Base-by-base conservation (phyloP, 2,113 vertebrate genomes). In the Paraplagusia blochii region DNA sequence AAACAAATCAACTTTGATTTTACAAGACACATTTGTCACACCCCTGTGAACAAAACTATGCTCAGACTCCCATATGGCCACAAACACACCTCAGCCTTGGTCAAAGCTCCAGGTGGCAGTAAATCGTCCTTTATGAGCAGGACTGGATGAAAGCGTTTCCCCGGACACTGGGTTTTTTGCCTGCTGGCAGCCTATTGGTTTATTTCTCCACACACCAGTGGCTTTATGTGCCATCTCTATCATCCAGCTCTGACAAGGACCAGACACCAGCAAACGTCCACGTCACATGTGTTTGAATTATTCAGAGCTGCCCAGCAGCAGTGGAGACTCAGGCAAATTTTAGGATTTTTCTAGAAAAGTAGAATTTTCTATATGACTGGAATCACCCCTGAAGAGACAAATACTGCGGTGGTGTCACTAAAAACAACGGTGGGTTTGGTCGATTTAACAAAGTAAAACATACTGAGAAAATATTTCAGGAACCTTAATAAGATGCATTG, bases 61-160 rank as follows among this genome's bases (percentile, higher is more conserved):
- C 59, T 44, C 68, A 62, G 46, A 57, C 57, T 59, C 58, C 52
- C 64, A 54, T 61, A 46, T 54, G 55, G 64, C 66, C 74, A 60
- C 49, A 58, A 74, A 77, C 71, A 70, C 74, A 80, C 76, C 67
- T 71, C 69, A 82, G 73, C 78, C 76, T 85, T 73, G 60, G 76
- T 73, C 76, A 66, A 72, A 79, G 77, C 66, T 68, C 77, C 65
- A 52, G 64, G 66, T 77, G 75, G 69, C 77, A 40, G 68, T 90
- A 89, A 90, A 90, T 88, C 65, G 52, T 74, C 69, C 78, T 87
- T 88, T 89, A 89, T 87, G 88, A 88, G 83, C 82, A 58, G 47
- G 79, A 81, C 67, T 83, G 86, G 87, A 90, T 89, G 85, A 87
- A 88, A 88, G 82, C 53, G 70, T 88, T 85, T 86, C 85, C 87